phyloP scores from a whole-genome alignment of 2,113 vertebrate species.

The Peromyscus maniculatus region DNA sequence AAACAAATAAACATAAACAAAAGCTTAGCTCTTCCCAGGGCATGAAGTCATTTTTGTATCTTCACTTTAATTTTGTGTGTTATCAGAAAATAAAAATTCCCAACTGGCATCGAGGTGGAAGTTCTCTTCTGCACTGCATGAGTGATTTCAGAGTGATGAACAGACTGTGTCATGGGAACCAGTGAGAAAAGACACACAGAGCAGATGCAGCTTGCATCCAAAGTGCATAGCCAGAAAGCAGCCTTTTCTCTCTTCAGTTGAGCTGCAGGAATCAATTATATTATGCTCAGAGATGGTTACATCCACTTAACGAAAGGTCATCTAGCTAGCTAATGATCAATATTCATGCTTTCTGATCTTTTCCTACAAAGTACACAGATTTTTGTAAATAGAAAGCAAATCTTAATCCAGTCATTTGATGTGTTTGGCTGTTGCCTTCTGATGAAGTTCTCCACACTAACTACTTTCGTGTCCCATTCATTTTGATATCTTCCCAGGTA shows the following conservation, averaged over 20 bases:
- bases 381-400: background rate
- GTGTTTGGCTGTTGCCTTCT: background rate
- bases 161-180: background rate
- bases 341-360: background rate
- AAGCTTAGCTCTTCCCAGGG: background rate
- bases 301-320: conserved; percentile 5
- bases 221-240: background rate
- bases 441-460: background rate
- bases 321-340: background rate
- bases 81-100: conserved; percentile 27
- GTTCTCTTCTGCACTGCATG: background rate
- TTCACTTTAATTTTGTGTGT: background rate
- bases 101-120: background rate
- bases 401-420: background rate
- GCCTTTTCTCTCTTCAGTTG: background rate
- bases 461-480: background rate
- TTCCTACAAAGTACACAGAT: background rate
- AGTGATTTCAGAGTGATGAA: conserved; percentile 27
- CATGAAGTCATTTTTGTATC: background rate
- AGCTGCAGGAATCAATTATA: conserved; percentile 39
- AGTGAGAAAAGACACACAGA: background rate
- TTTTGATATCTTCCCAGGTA: background rate
- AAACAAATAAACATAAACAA: background rate
- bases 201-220: background rate
- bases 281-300: background rate